Evolutionary conservation across 2,888 invertebrate species (phyloP), one percentile per base, ranked within the genome.

Genomic region (Eupithecia pulchellata): DNA sequence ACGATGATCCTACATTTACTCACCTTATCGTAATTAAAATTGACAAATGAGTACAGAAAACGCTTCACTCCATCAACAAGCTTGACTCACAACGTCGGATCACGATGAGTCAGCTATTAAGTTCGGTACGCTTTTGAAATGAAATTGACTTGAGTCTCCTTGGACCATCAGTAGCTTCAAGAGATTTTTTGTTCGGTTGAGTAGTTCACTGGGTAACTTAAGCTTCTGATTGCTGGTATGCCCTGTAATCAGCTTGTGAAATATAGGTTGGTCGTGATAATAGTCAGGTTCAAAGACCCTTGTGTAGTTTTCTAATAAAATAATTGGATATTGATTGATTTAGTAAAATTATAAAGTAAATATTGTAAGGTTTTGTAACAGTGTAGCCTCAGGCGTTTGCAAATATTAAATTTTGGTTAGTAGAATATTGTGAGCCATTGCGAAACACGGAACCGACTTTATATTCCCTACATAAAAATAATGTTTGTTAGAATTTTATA

Each of bases 11-110:
- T 77, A 72, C 71, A 81, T 83, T 81, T 81, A 81, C 79, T 81
- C 80, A 81, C 81, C 81, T 84, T 81, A 81, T 78, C 79, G 81
- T 87, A 89, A 89, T 90, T 88, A 88, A 88, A 87, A 83, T 75
- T 87, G 89, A 88, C 87, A 84, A 81, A 82, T 81, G 80, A 82
- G 84, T 86, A 88, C 83, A 85, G 86, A 85, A 47, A 84, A 81
- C 79, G 71, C 75, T 78, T 75, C 81, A 84, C 84, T 89, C 86
- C 84, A 87, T 88, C 87, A 88, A 81, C 80, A 79, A 78, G 81
- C 82, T 81, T 75, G 81, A 78, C 82, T 82, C 79, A 66, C 82
- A 78, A 78, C 81, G 78, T 76, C 71, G 72, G 75, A 77, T 89
- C 89, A 90, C 62, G 79, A 74, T 90, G 90, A 90, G 72, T 89